Evolutionary conservation across 2,113 vertebrate species (phyloP).

Genomic region (Larimichthys crocea): DNA sequence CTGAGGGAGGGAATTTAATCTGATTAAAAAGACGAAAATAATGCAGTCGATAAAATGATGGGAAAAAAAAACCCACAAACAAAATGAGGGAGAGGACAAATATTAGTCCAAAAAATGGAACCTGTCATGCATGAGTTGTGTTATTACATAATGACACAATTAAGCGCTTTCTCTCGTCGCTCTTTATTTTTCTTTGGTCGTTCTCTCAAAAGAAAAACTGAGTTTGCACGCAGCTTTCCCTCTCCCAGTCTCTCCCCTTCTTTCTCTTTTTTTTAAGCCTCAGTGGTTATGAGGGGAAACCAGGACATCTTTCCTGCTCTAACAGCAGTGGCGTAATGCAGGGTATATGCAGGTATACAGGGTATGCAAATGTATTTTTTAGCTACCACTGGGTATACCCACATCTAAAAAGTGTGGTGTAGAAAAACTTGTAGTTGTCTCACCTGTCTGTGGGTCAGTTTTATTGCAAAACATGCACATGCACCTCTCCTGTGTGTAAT

Average conservation of each 20-base stretch:
- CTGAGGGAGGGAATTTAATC: slow-evolving; percentile 8
- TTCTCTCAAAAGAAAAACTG: neutral
- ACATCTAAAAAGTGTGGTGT: too few species aligned
- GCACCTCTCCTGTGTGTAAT: too few species aligned
- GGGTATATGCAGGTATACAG: too few species aligned
- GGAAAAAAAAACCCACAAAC: neutral
- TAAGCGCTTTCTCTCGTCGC: slow-evolving; percentile 5
- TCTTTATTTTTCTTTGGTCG: neutral
- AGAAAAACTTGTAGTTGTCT: too few species aligned
- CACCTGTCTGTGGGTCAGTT: too few species aligned
- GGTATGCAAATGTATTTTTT: too few species aligned
- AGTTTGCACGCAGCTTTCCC: slow-evolving; percentile 4
- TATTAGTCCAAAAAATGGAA: neutral
- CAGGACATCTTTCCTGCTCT: slow-evolving; percentile 1
- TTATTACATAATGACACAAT: slow-evolving; percentile 47
- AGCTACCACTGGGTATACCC: too few species aligned
- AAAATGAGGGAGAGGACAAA: neutral
- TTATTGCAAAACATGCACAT: too few species aligned
- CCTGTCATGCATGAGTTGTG: neutral
- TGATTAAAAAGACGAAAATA: slow-evolving; percentile 5
- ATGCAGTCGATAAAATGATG: neutral
- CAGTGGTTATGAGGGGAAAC: neutral
- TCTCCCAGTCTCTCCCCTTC: neutral
- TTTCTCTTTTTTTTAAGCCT: neutral
- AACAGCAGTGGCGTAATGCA: too few species aligned